Evolutionary conservation across 1,140 invertebrate species (phyloP).

Genomic region (Hyposmocoma kahamanoa): DNA sequence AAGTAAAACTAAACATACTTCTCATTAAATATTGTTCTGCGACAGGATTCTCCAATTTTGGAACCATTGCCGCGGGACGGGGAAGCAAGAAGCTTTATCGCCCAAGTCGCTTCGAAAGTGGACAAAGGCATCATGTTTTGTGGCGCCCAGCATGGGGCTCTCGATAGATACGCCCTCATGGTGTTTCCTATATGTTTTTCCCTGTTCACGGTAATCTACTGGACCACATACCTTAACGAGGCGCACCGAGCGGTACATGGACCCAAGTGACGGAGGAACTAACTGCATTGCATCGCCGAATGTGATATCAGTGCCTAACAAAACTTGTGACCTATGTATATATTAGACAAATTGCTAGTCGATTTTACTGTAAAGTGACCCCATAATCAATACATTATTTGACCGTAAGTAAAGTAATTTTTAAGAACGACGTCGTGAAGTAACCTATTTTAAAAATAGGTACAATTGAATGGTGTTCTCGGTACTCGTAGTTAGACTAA

Average conservation of each 20-base stretch:
- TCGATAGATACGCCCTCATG: constrained; percentile 77
- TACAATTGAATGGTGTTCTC: too few species aligned
- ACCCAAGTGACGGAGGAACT: constrained; percentile 19
- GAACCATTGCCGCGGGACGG: constrained; percentile 50
- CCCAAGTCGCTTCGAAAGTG: constrained; percentile 55
- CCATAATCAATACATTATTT: constrained; percentile 2
- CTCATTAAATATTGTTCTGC: too few species aligned
- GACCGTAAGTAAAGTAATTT: too few species aligned
- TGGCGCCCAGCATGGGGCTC: constrained; percentile 73
- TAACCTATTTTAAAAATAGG: too few species aligned
- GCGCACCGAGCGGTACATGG: constrained; percentile 50
- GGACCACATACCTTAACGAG: constrained; percentile 79
- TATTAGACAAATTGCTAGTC: constrained; percentile 53
- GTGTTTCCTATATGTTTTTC: constrained; percentile 81
- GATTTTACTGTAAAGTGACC: constrained; percentile 13
- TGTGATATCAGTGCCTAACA: constrained; percentile 28
- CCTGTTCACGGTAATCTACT: constrained; percentile 80
- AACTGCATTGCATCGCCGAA: constrained; percentile 5
- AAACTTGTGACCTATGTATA: constrained; percentile 30
- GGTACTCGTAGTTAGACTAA: too few species aligned
- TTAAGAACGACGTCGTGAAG: too few species aligned
- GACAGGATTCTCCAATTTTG: constrained; percentile 61
- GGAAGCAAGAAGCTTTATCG: constrained; percentile 34
- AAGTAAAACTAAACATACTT: too few species aligned
- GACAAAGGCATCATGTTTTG: constrained; percentile 74